A percentile compares a stretch with the other conserved stretches of the same genome.
These are phyloP conservation scores for Arion vulgaris DNA, from an alignment of 1,140 invertebrate genomes.

Conservation along the genomic window DNA sequence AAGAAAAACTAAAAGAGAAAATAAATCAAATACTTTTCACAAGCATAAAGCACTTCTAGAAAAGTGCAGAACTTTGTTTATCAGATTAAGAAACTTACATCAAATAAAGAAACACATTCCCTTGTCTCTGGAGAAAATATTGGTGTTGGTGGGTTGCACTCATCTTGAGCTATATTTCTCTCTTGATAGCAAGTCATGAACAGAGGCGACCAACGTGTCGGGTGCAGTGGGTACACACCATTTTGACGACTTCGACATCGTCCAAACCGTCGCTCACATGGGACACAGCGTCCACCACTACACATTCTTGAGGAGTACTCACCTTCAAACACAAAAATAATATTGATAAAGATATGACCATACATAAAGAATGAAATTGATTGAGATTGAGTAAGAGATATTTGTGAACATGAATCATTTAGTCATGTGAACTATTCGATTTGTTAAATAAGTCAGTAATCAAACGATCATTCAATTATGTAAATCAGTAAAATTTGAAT, in stretches of 20 bases:
- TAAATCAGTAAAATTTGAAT: too few relatives aligned
- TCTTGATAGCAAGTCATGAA: conserved; percentile 51
- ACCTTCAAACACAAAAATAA: conserved; percentile 14
- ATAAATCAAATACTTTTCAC: too few relatives aligned
- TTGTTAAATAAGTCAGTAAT: too few relatives aligned
- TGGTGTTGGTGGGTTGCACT: conserved; percentile 46
- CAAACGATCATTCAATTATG: too few relatives aligned
- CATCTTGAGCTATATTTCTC: conserved; percentile 51
- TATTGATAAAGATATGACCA: too few relatives aligned
- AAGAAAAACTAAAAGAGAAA: too few relatives aligned
- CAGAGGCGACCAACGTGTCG: conserved; percentile 41
- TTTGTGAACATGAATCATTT: too few relatives aligned
- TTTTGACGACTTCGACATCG: conserved; percentile 44
- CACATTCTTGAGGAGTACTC: conserved; percentile 41
- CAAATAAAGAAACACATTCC: conserved; percentile 49
- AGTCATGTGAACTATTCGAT: too few relatives aligned
- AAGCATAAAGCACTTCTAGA: too few relatives aligned
- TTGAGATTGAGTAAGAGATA: too few relatives aligned
- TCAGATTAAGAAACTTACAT: conserved; percentile 33
- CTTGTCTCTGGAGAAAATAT: conserved; percentile 46
- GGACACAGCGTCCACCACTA: conserved; percentile 33
- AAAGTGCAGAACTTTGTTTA: too few relatives aligned
- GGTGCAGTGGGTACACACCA: conserved; percentile 53
- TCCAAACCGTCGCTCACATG: conserved; percentile 43
- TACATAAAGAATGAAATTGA: too few relatives aligned